Conservation (phyloP, 1,140 invertebrate species). For the Chlorops oryzae region DNA sequence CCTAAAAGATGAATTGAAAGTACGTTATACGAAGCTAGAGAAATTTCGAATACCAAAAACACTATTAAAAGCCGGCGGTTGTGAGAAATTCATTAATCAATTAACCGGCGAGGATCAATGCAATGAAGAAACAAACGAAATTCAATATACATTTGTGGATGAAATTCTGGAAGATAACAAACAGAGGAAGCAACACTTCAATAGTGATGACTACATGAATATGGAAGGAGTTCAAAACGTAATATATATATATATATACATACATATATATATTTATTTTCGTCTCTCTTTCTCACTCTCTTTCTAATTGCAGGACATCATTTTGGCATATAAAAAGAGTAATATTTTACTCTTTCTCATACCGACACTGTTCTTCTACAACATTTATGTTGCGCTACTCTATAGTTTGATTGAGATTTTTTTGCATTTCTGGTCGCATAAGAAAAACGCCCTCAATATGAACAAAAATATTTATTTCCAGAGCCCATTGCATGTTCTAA, state of each 20-base stretch:
- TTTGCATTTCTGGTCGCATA: conserved; percentile 54
- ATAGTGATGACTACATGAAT: conserved; percentile 34
- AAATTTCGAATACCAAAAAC: conserved; percentile 37
- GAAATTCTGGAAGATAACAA: conserved; percentile 11
- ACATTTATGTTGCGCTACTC: conserved; percentile 31
- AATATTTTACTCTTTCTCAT: conserved; percentile 38
- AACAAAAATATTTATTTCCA: conserved; percentile 52
- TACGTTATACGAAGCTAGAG: conserved; percentile 37
- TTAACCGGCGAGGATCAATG: conserved; percentile 25
- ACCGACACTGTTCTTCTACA: conserved; percentile 48
- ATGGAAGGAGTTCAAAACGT: conserved; percentile 43
- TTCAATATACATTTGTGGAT: neutral
- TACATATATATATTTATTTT: neutral
- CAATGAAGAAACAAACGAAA: neutral
- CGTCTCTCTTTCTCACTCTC: neutral
- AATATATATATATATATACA: conserved; percentile 9
- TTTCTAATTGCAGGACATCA: conserved; percentile 32
- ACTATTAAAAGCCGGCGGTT: conserved; percentile 26
- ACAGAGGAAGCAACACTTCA: conserved; percentile 24
- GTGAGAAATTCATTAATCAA: conserved; percentile 31
- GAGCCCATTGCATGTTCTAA: conserved; percentile 53
- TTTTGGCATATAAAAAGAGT: conserved; percentile 36
- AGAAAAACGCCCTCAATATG: conserved; percentile 51
- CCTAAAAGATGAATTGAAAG: conserved; percentile 31
- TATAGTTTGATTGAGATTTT: conserved; percentile 43